phyloP scores from a whole-genome alignment of 30 jellyfish, hydroid and myxozoan species.

The Aurelia aurita region DNA sequence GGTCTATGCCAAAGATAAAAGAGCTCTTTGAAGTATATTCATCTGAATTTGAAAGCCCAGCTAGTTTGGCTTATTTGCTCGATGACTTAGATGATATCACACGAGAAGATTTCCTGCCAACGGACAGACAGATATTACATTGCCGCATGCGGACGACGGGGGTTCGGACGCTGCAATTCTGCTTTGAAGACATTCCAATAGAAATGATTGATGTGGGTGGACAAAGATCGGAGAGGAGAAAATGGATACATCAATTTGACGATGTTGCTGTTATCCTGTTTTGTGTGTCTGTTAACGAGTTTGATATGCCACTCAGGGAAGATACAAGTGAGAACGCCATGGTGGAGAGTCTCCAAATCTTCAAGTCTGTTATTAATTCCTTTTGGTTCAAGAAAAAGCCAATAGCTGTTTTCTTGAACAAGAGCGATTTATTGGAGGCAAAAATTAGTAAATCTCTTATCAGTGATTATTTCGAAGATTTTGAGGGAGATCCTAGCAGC shows the following conservation, averaged over 20 bases:
- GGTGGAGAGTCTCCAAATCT: slow-evolving; percentile 69
- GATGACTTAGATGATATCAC: slow-evolving; percentile 23
- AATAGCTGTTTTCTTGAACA: slow-evolving; percentile 55
- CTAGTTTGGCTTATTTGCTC: slow-evolving; percentile 27
- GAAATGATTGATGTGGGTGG: slow-evolving; percentile 78
- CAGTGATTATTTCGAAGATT: slow-evolving; percentile 33
- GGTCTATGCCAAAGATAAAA: slow-evolving; percentile 20
- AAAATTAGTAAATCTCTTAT: slow-evolving; percentile 22
- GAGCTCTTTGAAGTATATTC: neutral
- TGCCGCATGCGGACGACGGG: slow-evolving; percentile 79
- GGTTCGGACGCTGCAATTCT: slow-evolving; percentile 44
- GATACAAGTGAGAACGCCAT: slow-evolving; percentile 38
- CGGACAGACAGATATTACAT: slow-evolving; percentile 56
- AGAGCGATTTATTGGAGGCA: slow-evolving; percentile 43
- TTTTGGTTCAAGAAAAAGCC: slow-evolving; percentile 53
- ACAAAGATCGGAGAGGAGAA: slow-evolving; percentile 79
- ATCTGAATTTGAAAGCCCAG: slow-evolving; percentile 40
- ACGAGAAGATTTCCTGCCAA: slow-evolving; percentile 45
- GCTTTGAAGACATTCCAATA: slow-evolving; percentile 28
- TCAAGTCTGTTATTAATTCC: slow-evolving; percentile 60
- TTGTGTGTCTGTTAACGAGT: slow-evolving; percentile 58
- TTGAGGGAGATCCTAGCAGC: slow-evolving; percentile 28
- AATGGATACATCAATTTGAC: slow-evolving; percentile 75
- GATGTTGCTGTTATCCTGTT: slow-evolving; percentile 62
- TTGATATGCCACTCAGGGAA: slow-evolving; percentile 46